These are phyloP conservation scores for Oncorhynchus gorbuscha DNA, from an alignment of 2,113 vertebrate genomes.

Conservation along the genomic window DNA sequence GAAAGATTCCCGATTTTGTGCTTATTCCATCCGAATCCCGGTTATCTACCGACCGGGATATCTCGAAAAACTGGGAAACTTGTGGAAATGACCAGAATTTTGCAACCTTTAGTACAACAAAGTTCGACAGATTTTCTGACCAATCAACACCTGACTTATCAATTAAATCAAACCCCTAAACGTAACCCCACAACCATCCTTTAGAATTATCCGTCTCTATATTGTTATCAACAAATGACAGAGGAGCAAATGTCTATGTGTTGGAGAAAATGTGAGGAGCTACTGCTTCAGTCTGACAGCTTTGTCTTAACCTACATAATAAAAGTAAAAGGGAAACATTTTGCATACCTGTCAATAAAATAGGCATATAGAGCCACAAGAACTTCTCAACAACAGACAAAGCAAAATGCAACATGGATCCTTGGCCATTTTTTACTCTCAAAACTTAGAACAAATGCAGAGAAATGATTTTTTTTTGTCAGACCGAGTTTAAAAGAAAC, in stretches of 20 bases:
- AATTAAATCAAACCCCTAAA: neutral
- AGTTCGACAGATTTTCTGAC: neutral
- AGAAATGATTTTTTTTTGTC: constrained; percentile 27
- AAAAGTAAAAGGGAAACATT: neutral
- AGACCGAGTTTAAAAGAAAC: constrained; percentile 32
- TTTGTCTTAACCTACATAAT: neutral
- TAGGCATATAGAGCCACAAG: constrained; percentile 36
- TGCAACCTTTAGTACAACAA: neutral
- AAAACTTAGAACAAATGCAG: neutral
- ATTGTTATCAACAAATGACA: neutral
- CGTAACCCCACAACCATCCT: neutral
- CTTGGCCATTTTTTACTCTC: constrained; percentile 37
- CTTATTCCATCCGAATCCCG: no score
- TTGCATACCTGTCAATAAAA: constrained; percentile 35
- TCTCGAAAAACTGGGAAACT: no score
- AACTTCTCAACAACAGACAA: constrained; percentile 38
- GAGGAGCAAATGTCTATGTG: neutral
- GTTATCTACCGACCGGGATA: no score
- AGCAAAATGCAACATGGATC: constrained; percentile 42
- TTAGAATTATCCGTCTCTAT: neutral
- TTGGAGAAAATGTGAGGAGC: neutral
- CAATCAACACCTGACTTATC: neutral
- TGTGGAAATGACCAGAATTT: no score
- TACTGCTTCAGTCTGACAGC: neutral
- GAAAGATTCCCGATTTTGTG: no score